A percentile compares a stretch with the other conserved stretches of the same genome.
Evolutionary conservation across 2,888 invertebrate species (phyloP).

Genomic region (Cerastis leucographa): DNA sequence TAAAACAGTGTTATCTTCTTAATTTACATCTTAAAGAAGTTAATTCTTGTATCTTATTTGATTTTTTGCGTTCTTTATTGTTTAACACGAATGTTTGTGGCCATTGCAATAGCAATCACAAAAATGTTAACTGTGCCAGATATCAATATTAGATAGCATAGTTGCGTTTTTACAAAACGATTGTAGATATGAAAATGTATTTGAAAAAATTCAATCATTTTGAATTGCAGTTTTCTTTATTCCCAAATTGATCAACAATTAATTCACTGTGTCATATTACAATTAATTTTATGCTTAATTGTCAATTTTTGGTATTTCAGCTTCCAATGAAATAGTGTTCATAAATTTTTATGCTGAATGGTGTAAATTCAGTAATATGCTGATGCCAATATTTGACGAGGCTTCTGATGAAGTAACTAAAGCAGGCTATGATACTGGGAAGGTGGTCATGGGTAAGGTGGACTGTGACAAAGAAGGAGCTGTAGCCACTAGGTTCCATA

Average conservation of each 20-base stretch:
- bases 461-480: slow-evolving; percentile 98
- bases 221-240: neutral
- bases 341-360: slow-evolving; percentile 99
- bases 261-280: neutral
- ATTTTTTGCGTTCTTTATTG: slow-evolving; percentile 7
- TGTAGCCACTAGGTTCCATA: slow-evolving; percentile 97
- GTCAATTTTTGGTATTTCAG: slow-evolving; percentile 90
- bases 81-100: slow-evolving; percentile 4
- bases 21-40: neutral
- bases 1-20: slow-evolving; percentile 29
- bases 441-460: slow-evolving; percentile 98
- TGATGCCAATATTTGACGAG: slow-evolving; percentile 99
- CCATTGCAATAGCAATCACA: neutral
- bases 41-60: slow-evolving; percentile 3
- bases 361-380: slow-evolving; percentile 99
- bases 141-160: neutral
- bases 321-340: slow-evolving; percentile 98
- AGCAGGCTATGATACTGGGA: slow-evolving; percentile 95
- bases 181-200: neutral
- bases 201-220: neutral
- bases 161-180: neutral
- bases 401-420: slow-evolving; percentile 96
- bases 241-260: slow-evolving; percentile 12
- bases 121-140: neutral
- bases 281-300: slow-evolving; percentile 31